phyloP scores from a whole-genome alignment of 2,797 vertebrate species.

The Ctenosaura bakeri region DNA sequence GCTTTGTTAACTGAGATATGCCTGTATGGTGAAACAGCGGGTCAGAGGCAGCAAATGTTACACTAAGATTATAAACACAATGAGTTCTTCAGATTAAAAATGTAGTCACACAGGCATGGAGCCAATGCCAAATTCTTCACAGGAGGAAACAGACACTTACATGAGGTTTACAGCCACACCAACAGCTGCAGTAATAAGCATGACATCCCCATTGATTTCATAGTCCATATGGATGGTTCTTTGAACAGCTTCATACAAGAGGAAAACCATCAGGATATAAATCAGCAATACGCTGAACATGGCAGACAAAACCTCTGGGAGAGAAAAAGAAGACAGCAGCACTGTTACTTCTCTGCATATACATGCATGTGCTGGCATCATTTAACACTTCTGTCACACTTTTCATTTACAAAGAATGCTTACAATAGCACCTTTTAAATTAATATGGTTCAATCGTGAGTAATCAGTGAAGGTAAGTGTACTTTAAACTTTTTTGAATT shows the following conservation, averaged over 20 bases:
- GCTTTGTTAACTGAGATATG: too few species aligned
- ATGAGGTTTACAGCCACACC: slow-evolving; percentile 96
- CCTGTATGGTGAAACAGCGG: too few species aligned
- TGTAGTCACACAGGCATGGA: not conserved
- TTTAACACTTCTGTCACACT: not conserved
- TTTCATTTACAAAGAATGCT: too few species aligned
- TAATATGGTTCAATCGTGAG: too few species aligned
- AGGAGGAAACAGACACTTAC: slow-evolving; percentile 82
- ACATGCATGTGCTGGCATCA: slow-evolving; percentile 19
- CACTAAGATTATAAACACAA: not conserved
- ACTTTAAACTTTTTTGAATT: too few species aligned
- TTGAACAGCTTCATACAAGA: slow-evolving; percentile 95
- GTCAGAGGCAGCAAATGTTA: too few species aligned
- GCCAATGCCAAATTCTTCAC: not conserved
- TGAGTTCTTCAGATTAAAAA: not conserved
- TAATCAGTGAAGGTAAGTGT: too few species aligned
- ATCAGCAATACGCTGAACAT: slow-evolving; percentile 94
- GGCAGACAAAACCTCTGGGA: slow-evolving; percentile 93
- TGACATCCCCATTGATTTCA: slow-evolving; percentile 94
- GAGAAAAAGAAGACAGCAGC: slow-evolving; percentile 55
- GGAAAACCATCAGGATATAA: slow-evolving; percentile 91
- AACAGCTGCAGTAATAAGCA: slow-evolving; percentile 97
- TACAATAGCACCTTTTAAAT: too few species aligned
- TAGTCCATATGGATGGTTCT: slow-evolving; percentile 94
- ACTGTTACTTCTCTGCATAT: not conserved